phyloP scores from a whole-genome alignment of 2,113 vertebrate genomes.

The Daubentonia madagascariensis region DNA sequence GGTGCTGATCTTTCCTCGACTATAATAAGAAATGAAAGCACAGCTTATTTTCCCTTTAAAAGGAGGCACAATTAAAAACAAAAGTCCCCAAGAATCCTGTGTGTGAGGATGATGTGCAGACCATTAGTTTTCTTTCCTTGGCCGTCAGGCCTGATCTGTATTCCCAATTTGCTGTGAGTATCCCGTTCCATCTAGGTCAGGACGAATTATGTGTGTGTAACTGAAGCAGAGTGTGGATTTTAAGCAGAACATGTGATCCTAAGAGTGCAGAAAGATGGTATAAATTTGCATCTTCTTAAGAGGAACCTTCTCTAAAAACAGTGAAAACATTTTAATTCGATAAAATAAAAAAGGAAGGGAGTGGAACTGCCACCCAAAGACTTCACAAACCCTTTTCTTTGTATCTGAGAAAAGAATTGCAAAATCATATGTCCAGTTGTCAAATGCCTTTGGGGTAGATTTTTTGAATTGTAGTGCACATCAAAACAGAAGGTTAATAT shows the following conservation, averaged over 20 bases:
- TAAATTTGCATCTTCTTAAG: constrained; percentile 73
- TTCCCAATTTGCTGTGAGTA: constrained; percentile 46
- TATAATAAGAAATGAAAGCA: constrained; percentile 65
- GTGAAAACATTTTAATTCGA: constrained; percentile 36
- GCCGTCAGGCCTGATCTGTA: not conserved
- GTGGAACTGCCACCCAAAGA: not conserved
- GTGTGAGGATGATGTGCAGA: not conserved
- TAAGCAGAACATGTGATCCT: constrained; percentile 37
- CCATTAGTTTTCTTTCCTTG: constrained; percentile 8
- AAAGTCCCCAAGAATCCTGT: not conserved
- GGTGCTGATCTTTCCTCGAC: constrained; percentile 55
- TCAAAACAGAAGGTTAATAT: not conserved
- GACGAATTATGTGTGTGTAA: constrained; percentile 56
- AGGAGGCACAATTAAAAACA: not conserved
- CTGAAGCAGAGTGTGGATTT: constrained; percentile 64
- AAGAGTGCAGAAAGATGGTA: constrained; percentile 33
- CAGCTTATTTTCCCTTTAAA: constrained; percentile 57
- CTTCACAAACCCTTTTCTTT: constrained; percentile 39
- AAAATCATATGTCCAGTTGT: constrained; percentile 1
- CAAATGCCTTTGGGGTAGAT: not conserved
- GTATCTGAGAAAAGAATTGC: not conserved
- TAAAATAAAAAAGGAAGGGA: not conserved
- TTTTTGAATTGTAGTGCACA: not conserved
- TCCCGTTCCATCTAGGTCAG: constrained; percentile 59
- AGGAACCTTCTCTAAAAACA: constrained; percentile 47